phyloP scores from a whole-genome alignment of 2,888 invertebrate species.

The Syrphus vitripennis region DNA sequence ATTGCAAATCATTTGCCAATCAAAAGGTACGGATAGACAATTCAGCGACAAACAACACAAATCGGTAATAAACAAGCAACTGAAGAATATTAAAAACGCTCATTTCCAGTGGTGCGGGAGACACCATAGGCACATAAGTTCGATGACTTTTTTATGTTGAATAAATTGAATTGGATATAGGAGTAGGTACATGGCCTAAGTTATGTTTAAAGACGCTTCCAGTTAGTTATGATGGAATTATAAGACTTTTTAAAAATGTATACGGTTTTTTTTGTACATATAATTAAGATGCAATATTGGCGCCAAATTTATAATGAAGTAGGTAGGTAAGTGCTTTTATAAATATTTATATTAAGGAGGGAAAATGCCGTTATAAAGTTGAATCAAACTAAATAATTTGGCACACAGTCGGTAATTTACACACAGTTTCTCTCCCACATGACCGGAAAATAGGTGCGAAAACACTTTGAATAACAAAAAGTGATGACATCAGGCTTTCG shows the following conservation, averaged over 20 bases:
- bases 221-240: background rate
- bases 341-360: background rate
- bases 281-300: slow-evolving; percentile 6
- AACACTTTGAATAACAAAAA: background rate
- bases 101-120: slow-evolving; percentile 2
- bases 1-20: slow-evolving; percentile 65
- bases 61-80: slow-evolving; percentile 43
- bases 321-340: background rate
- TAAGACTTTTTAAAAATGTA: background rate
- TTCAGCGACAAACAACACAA: slow-evolving; percentile 50
- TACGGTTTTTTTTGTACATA: background rate
- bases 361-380: background rate
- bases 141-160: slow-evolving; percentile 43
- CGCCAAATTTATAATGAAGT: background rate
- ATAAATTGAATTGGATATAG: background rate
- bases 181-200: background rate
- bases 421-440: background rate
- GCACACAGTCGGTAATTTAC: background rate
- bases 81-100: slow-evolving; percentile 43
- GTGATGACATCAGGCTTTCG: background rate
- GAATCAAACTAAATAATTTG: background rate
- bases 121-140: too few relatives aligned
- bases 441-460: background rate
- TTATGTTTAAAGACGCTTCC: too few relatives aligned
- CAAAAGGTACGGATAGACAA: slow-evolving; percentile 41